Evolutionary conservation across 2,888 invertebrate species (phyloP).

Genomic region (Caenorhabditis drosophilae): DNA sequence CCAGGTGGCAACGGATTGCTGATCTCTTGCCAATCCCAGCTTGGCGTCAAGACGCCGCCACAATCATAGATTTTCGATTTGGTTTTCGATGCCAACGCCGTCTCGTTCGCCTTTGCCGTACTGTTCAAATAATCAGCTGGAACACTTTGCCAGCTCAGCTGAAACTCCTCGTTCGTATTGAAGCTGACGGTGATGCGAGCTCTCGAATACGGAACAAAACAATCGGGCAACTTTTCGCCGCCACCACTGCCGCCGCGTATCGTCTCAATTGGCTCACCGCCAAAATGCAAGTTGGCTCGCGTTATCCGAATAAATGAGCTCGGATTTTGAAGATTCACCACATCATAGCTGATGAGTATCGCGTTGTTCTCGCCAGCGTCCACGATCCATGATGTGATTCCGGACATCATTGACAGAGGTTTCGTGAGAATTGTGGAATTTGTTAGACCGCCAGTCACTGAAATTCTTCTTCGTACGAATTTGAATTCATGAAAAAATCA

Average conservation of each 20-base stretch:
- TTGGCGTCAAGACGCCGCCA: constrained; percentile 49
- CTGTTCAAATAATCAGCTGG: constrained; percentile 16
- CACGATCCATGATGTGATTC: too few species aligned
- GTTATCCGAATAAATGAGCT: constrained; percentile 8
- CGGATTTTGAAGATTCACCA: not conserved
- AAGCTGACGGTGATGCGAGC: constrained; percentile 14
- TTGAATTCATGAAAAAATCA: too few species aligned
- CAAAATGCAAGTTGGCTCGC: too few species aligned
- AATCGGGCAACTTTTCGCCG: not conserved
- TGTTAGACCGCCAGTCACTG: too few species aligned
- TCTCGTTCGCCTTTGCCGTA: constrained; percentile 9
- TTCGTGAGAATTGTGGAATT: too few species aligned
- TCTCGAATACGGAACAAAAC: not conserved
- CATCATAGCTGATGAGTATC: not conserved
- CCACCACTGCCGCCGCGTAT: constrained; percentile 11
- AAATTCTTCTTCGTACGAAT: too few species aligned
- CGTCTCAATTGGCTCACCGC: too few species aligned
- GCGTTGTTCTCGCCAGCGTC: too few species aligned
- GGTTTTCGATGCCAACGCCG: too few species aligned
- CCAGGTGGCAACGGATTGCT: constrained; percentile 33
- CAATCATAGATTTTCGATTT: constrained; percentile 46
- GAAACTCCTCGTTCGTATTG: constrained; percentile 14
- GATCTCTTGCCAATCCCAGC: constrained; percentile 51
- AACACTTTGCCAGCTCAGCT: constrained; percentile 28
- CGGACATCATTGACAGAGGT: too few species aligned